Base-by-base conservation (phyloP, 2,113 vertebrate species). In the Motacilla tschutschensis region DNA sequence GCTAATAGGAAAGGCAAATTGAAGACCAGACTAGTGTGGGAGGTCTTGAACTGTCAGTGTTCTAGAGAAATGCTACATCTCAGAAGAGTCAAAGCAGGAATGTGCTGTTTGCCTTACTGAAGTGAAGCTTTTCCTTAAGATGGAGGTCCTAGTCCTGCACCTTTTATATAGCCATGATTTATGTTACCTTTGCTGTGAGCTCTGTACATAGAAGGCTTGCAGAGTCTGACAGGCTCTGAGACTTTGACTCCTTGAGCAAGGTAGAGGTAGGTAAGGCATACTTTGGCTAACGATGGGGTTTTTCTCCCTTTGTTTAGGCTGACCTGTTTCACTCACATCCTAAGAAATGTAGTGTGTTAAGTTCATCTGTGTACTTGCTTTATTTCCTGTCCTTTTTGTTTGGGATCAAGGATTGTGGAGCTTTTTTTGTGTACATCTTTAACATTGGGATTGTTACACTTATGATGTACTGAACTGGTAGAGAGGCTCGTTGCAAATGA, bases 131-230 rank as follows among this genome's bases (percentile, higher is more conserved):
- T 26, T 76, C 24, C 20, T 55, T 31, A 33, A 48, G 38, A 14
- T 15, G 8, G 64, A 66, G 26, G 17, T 36, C 10, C n/a, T 64
- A 20, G 38, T 67, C 12, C 9, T 60, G 29, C 22, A 50, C 0
- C 0, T 48, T 51, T 25, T 10, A 4, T 20, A 1, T 38, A 15
- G 10, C 22, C 29, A 8, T 35, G 44, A 26, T 5, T 70, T n/a
- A 6, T 2, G 1, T 44, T 54, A 31, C 18, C 5, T 62, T 60
- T 80, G 31, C 29, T 50, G 2, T 44, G 62, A 54, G 4, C 36
- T 22, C 25, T 43, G 15, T 38, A 29, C 7, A 1, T 12, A 26
- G 33, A 55, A 62, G 63, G 22, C 9, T 43, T 64, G 17, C 43
- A 86, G 70, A 33, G n/a, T 53, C 44, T 84, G 25, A 26, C 10